Base-by-base conservation (phyloP, 2,113 vertebrate species). In the Sitta europaea region DNA sequence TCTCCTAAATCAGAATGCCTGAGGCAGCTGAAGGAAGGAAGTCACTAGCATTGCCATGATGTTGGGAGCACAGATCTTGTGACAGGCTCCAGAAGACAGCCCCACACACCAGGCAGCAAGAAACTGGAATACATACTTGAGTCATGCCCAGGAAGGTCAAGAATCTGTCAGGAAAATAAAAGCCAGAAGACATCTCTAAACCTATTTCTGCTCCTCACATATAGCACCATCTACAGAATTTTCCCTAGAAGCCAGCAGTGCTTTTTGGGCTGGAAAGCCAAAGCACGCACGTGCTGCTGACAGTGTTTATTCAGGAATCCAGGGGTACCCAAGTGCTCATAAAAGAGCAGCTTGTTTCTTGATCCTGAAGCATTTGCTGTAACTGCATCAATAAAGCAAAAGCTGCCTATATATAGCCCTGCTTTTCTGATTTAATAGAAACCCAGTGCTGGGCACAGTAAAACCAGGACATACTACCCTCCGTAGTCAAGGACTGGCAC, bases 41-140 rank as follows among this genome's bases (percentile, higher is more conserved):
- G 28, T 12, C 21, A 54, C 53, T 6, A 31, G 15, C 3, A 1
- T 4, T 27, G 40, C 35, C 59, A 31, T 2, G 5, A 73, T 24
- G 16, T 14, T 43, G 31, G 20, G 43, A 86, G 14, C 20, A 5
- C 23, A 63, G 45, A 54, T 38, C 71, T 71, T 35, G 18, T 21
- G 16, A 38, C 25, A 72, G 53, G 33, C 19, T 87, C n/a, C 4
- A 0, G 57, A 53, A 70, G 8, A 42, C 1, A 84, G 40, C 10
- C 14, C 14, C 38, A 23, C 1, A 3, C 6, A 10, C 1, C 0
- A 25, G 16, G 14, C 1, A 9, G 19, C 21, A 67, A 55, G 27
- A 87, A 92, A 73, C 42, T 50, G 22, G 31, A 88, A 78, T 7
- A 57, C 0, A 0, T 6, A 25, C 15, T 18, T 31, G 5, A 71